Conservation (phyloP, 2,888 invertebrate species). For the Lycocerus yunnanus region DNA sequence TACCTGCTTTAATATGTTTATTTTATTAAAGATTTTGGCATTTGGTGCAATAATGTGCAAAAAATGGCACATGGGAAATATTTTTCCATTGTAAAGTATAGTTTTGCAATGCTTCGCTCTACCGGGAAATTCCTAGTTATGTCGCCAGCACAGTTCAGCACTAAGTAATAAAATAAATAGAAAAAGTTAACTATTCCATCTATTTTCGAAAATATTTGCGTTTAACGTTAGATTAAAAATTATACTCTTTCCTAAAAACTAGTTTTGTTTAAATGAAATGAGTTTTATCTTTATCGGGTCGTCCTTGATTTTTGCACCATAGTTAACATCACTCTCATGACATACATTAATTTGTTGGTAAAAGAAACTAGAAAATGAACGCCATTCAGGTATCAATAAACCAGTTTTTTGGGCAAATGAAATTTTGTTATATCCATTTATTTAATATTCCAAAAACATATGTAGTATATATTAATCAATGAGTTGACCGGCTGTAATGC, state of each 20-base stretch:
- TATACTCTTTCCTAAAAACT: no score
- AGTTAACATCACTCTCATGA: slow-evolving; percentile 21
- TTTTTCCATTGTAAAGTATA: no score
- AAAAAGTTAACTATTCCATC: neutral
- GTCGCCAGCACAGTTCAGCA: neutral
- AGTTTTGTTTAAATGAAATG: neutral
- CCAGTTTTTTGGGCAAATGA: slow-evolving; percentile 21
- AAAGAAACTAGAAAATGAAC: slow-evolving; percentile 12
- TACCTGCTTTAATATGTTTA: no score
- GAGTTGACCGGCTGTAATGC: slow-evolving; percentile 15
- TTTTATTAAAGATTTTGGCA: no score
- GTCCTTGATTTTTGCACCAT: slow-evolving; percentile 16
- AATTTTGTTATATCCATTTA: slow-evolving; percentile 7
- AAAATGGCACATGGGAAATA: no score
- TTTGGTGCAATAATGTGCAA: no score
- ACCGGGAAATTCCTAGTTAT: no score
- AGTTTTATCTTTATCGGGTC: slow-evolving; percentile 3
- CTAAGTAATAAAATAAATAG: neutral
- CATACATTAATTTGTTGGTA: slow-evolving; percentile 20
- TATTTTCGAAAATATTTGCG: neutral
- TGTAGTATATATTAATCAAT: neutral
- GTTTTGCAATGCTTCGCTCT: no score
- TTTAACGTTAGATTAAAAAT: neutral
- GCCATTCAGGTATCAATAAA: slow-evolving; percentile 12
- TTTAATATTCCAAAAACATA: neutral